These are phyloP conservation scores for Asobara japonica DNA, from an alignment of 1,140 invertebrate genomes.

Conservation along the genomic window DNA sequence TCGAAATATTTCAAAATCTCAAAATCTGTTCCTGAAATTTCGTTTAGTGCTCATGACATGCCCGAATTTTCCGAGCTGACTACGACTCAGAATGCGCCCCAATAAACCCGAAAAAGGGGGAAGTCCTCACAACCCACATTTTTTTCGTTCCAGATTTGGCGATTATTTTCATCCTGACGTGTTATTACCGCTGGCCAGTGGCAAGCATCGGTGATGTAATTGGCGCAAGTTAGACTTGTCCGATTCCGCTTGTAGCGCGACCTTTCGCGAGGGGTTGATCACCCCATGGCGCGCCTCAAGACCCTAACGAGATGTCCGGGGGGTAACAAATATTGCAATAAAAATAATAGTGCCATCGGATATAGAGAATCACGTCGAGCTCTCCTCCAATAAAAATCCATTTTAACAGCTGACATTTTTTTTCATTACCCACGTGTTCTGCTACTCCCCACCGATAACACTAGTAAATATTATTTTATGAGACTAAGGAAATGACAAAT, in stretches of 20 bases:
- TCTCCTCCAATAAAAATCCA: neutral
- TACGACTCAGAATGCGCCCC: no score
- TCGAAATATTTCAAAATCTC: no score
- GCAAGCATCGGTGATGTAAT: conserved; percentile 34
- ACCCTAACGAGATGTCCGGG: conserved; percentile 38
- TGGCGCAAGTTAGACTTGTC: conserved; percentile 37
- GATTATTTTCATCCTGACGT: conserved; percentile 41
- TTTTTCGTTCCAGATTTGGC: conserved; percentile 31
- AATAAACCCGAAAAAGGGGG: no score
- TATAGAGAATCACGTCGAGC: neutral
- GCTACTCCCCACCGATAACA: no score
- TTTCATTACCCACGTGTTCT: no score
- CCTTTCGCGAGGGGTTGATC: neutral
- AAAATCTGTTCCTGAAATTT: no score
- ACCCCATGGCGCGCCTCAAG: neutral
- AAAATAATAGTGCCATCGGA: conserved; percentile 11
- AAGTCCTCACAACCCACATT: neutral
- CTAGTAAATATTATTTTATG: neutral
- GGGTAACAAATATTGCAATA: conserved; percentile 39
- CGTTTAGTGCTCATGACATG: no score
- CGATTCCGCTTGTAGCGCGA: no score
- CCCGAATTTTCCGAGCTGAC: no score
- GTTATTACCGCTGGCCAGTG: conserved; percentile 34
- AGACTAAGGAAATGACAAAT: conserved; percentile 3
- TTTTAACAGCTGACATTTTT: neutral